These are phyloP conservation scores for Alloplasta piceator DNA, from an alignment of 2,888 invertebrate species.

Conservation along the genomic window DNA sequence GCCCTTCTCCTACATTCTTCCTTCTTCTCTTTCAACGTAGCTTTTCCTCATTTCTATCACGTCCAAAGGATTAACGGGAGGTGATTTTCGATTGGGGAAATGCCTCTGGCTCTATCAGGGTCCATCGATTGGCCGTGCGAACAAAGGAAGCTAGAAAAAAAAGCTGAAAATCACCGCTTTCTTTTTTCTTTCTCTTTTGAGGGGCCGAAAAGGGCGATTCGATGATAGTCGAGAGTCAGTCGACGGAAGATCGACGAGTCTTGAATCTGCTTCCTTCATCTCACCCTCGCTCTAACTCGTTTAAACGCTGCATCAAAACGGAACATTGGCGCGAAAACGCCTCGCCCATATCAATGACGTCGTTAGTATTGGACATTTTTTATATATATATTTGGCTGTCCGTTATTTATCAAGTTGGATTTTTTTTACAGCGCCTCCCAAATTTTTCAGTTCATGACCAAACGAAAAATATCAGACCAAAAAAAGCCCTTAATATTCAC, in stretches of 20 bases:
- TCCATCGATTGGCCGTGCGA: conserved; percentile 55
- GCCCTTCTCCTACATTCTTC: neutral
- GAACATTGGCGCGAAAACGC: conserved; percentile 59
- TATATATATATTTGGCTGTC: conserved; percentile 22
- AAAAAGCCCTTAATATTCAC: no score
- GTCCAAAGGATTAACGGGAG: conserved; percentile 61
- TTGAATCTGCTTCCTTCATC: conserved; percentile 73
- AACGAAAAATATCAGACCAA: no score
- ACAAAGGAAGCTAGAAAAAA: conserved; percentile 52
- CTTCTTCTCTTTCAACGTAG: conserved; percentile 4
- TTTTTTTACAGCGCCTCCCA: no score
- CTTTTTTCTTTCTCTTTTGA: neutral
- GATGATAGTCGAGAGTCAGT: conserved; percentile 7
- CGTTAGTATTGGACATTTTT: conserved; percentile 50
- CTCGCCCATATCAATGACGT: conserved; percentile 74
- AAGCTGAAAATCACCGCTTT: conserved; percentile 23
- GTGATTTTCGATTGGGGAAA: conserved; percentile 63
- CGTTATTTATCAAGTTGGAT: no score
- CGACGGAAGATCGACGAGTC: conserved; percentile 59
- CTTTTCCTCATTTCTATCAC: conserved; percentile 61
- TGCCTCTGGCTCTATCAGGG: conserved; percentile 43
- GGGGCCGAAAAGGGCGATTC: no score
- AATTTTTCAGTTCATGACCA: no score
- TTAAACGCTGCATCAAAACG: conserved; percentile 65
- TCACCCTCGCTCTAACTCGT: conserved; percentile 34